Evolutionary conservation across 1,140 invertebrate species (phyloP), one percentile per base, ranked within the genome.

Genomic region (Atopsyche davidsoni): DNA sequence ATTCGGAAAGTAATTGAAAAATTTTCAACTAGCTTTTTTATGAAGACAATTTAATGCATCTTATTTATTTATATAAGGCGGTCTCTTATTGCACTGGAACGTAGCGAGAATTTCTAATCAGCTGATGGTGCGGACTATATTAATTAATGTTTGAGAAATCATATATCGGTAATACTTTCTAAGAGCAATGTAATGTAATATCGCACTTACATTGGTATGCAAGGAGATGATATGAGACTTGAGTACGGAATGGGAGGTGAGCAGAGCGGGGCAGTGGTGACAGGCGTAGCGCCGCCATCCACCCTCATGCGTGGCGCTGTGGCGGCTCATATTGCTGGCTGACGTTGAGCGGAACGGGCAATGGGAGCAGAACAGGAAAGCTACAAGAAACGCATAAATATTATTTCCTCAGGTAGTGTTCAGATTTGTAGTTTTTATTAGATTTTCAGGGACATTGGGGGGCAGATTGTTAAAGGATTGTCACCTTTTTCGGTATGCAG

Each of bases 251-350:
- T 24, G 41, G n/a, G 35, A n/a, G 14, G n/a, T 21, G 34, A 58
- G 51, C 24, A 51, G 18, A 13, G 38, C 3, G 6, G 55, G 51
- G 38, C 55, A 58, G 39, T 53, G 50, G 25, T 58, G 51, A 42
- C 55, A 58, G 19, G 25, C 44, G 17, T 41, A 41, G 31, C 40
- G 41, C 22, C 38, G 50, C 25, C 13, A 16, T 11, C 10, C 40
- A 11, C 35, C 22, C 19, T 46, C 32, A 22, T 58, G 55, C 3
- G 23, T 14, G n/a, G 18, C 23, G 2, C 36, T 42, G 28, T 58
- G 55, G n/a, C 55, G 36, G 2, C 7, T 19, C 38, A 58, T 51
- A 28, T 52, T 57, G 23, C 32, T 45, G 10, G 21, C 36, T 4
- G 21, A 39, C 3, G 32, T 43, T 14, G 55, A 46, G 14, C 19